These are phyloP conservation scores for Pachypanchax playfairii DNA, from an alignment of 2,113 vertebrate species.

Conservation along the genomic window DNA sequence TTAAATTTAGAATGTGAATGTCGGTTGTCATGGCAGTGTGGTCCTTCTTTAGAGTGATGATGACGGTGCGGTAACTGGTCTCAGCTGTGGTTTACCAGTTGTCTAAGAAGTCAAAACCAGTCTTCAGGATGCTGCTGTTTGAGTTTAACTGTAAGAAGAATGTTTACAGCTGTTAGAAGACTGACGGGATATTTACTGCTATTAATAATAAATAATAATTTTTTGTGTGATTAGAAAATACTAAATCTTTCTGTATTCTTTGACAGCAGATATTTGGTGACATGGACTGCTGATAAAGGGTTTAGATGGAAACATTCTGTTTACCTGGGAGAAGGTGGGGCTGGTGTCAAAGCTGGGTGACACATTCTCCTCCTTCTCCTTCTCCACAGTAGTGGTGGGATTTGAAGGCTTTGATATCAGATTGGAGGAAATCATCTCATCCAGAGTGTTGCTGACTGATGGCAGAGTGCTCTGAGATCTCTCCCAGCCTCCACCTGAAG, in stretches of 20 bases:
- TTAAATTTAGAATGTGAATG: conserved; percentile 40
- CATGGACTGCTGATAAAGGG: neutral
- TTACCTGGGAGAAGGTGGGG: conserved; percentile 84
- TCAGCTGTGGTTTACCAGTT: conserved; percentile 87
- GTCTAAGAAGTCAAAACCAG: conserved; percentile 98
- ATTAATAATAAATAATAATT: too few relatives aligned
- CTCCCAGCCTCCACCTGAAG: conserved; percentile 76
- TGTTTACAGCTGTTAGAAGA: neutral
- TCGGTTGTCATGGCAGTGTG: conserved; percentile 55
- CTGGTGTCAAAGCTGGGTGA: conserved; percentile 62
- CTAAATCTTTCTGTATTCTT: too few relatives aligned
- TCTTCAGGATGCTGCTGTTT: conserved; percentile 92
- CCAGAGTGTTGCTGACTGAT: conserved; percentile 69
- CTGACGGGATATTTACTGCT: neutral
- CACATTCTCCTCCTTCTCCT: conserved; percentile 59
- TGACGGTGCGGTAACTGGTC: neutral
- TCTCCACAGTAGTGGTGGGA: conserved; percentile 23
- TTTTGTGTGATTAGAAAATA: too few relatives aligned
- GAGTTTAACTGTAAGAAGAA: conserved; percentile 83
- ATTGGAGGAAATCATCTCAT: conserved; percentile 80
- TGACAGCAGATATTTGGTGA: neutral
- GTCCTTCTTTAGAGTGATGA: conserved; percentile 44
- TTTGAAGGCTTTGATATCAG: conserved; percentile 59
- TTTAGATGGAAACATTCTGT: neutral
- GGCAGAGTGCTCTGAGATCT: conserved; percentile 80